phyloP scores from a whole-genome alignment of 2,113 vertebrate species.

The Phalacrocorax brasilianus region DNA sequence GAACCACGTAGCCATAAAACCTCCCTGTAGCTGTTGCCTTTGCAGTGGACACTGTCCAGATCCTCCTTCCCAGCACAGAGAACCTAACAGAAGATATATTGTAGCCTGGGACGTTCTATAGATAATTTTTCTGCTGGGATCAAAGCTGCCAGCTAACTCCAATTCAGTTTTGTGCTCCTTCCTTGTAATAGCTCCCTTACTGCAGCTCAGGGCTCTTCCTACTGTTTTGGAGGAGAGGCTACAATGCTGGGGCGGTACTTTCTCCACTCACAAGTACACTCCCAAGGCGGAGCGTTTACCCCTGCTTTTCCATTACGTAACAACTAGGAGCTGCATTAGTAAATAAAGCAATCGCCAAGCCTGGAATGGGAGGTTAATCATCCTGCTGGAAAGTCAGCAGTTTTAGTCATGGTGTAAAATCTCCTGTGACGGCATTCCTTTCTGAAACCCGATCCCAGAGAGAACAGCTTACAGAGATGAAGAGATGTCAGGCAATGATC shows the following conservation, averaged over 20 bases:
- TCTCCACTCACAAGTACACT: background rate
- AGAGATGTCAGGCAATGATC: background rate
- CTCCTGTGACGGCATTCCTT: background rate
- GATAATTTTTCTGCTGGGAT: background rate
- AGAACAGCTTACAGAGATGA: conserved; percentile 9
- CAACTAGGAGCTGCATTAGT: background rate
- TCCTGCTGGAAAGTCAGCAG: background rate
- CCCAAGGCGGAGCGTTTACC: background rate
- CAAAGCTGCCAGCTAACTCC: background rate
- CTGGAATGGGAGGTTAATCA: background rate
- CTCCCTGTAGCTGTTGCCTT: background rate
- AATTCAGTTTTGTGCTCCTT: background rate
- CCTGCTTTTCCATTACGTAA: accelerated
- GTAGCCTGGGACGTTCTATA: background rate
- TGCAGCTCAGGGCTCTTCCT: background rate
- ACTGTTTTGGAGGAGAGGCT: background rate
- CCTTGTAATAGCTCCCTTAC: background rate
- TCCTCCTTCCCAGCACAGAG: background rate
- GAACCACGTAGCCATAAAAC: background rate
- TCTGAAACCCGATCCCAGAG: background rate
- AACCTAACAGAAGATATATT: background rate
- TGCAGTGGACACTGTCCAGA: background rate
- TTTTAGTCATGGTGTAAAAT: conserved; percentile 38
- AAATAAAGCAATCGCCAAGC: background rate
- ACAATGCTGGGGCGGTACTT: background rate